phyloP scores from a whole-genome alignment of 2,888 invertebrate species.

The Sinhomidia bicolor region DNA sequence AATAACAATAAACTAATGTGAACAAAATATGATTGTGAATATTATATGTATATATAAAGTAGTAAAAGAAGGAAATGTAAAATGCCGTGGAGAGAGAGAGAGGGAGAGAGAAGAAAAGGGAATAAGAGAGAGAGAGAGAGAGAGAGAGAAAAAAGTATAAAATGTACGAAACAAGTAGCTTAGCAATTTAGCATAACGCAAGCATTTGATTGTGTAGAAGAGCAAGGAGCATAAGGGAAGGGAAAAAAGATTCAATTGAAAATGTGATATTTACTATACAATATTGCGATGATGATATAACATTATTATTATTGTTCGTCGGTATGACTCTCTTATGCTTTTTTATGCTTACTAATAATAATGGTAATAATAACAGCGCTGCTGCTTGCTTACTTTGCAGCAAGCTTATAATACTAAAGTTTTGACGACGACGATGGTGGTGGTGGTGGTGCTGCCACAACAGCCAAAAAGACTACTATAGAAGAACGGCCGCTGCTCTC shows the following conservation, averaged over 20 bases:
- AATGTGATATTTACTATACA: too few species aligned
- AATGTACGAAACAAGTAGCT: not conserved
- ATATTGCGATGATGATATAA: not conserved
- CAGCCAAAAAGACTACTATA: constrained; percentile 25
- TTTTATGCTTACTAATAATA: constrained; percentile 28
- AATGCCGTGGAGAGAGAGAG: too few species aligned
- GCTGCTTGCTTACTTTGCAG: too few species aligned
- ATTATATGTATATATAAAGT: too few species aligned
- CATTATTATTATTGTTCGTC: constrained; percentile 19
- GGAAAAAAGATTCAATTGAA: too few species aligned
- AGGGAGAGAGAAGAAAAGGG: not conserved
- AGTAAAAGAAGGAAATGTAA: too few species aligned
- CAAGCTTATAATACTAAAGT: constrained; percentile 8
- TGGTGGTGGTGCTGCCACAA: constrained; percentile 18
- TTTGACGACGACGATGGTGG: not conserved
- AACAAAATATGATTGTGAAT: not conserved
- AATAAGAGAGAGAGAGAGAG: not conserved
- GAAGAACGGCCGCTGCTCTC: constrained; percentile 25
- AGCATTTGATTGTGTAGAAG: too few species aligned
- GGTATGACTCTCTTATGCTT: not conserved
- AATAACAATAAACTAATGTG: not conserved
- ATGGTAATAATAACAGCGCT: too few species aligned
- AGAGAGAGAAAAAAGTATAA: not conserved
- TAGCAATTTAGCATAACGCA: too few species aligned
- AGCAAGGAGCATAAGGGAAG: too few species aligned